Base-by-base conservation (phyloP, 2,113 vertebrate genomes). In the Myotis davidii region DNA sequence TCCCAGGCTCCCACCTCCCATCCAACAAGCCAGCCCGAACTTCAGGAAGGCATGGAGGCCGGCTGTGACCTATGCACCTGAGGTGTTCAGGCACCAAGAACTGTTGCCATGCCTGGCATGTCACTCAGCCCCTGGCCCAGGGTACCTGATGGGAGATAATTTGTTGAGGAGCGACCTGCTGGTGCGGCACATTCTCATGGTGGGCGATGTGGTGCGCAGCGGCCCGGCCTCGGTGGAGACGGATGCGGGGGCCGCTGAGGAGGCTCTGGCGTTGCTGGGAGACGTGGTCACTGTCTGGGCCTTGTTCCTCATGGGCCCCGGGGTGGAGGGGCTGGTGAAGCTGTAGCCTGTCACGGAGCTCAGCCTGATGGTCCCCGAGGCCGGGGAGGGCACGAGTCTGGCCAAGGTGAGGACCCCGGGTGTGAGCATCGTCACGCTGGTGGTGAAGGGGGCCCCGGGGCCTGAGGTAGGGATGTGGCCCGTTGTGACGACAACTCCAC, bases 111-210 rank as follows among this genome's bases (percentile, higher is more conserved):
- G 2, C 61, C 39, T 77, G 34, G 34, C 1, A 64, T 0, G 20
- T 18, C 79, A 29, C 23, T 39, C 34, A 16, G 50, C 37, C 54
- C 42, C 12, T 0, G 32, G 11, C 27, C 65, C 73, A 9, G 6
- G 85, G 65, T 97, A 97, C 97, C 97, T 97, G 94, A 59, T 14
- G 21, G 96, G 76, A 25, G 91, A 37, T 37, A 95, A 37, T 11
- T 39, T 92, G 94, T 92, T 65, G 59, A 88, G 82, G 12, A 78
- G 59, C 81, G 91, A 82, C 11, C 32, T 70, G 45, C 67, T 42
- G 61, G 92, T 94, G 18, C 23, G 85, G 48, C 37, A 92, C 5
- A 4, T 45, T 27, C 48, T 70, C 0, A 17, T 34, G 61, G 94
- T 87, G 12, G 91, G 32, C 0, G 11, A 70, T 25, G 32, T 16